Evolutionary conservation across 2,113 vertebrate species (phyloP).

Genomic region (Halcyon senegalensis): DNA sequence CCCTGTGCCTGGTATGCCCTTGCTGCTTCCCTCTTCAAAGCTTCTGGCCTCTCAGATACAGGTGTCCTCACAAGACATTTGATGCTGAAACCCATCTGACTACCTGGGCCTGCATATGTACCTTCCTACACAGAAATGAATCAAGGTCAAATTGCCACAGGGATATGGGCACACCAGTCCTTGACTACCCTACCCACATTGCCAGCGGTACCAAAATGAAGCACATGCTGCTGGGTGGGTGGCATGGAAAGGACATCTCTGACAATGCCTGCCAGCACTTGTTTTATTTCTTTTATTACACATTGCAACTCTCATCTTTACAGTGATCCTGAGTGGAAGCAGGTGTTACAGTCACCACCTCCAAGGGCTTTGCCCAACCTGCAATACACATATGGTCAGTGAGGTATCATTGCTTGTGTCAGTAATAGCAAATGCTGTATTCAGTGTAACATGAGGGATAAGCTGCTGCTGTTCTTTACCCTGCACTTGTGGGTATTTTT

Average conservation of each 20-base stretch:
- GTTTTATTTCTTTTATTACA: background rate
- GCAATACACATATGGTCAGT: background rate
- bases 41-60: background rate
- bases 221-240: background rate
- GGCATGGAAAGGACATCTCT: background rate
- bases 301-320: background rate
- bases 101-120: rapidly evolving
- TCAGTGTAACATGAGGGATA: background rate
- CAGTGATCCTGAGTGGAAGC: background rate
- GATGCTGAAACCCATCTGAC: background rate
- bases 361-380: background rate
- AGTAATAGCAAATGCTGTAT: background rate
- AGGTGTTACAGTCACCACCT: background rate
- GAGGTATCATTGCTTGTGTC: background rate
- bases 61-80: background rate
- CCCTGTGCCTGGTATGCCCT: background rate
- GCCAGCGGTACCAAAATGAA: background rate
- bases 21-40: background rate
- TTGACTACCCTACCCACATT: background rate
- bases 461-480: background rate
- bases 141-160: background rate
- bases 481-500: background rate
- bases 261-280: background rate
- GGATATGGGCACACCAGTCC: background rate
- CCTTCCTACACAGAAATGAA: background rate